A percentile compares a stretch with the other conserved stretches of the same genome.
Conservation (phyloP, 1,140 invertebrate genomes). For the Holcopasites calliopsidis region DNA sequence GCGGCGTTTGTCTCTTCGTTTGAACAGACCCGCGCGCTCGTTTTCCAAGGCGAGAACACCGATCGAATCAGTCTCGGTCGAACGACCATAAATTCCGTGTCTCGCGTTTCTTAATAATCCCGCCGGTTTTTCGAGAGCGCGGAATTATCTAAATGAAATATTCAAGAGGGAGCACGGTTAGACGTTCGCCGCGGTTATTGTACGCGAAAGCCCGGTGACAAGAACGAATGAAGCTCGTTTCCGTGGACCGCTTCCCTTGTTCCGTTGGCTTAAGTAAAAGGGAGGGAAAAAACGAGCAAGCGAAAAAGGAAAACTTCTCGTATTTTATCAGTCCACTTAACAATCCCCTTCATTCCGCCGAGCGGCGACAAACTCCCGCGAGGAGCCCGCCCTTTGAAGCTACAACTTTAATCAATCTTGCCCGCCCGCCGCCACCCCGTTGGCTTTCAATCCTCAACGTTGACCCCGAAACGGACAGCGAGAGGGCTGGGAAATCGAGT, state of each 20-base stretch:
- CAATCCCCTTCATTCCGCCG: conserved; percentile 41
- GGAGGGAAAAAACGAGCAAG: background rate
- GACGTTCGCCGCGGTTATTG: conserved; percentile 36
- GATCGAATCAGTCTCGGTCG: conserved; percentile 27
- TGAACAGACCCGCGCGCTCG: conserved; percentile 19
- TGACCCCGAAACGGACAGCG: background rate
- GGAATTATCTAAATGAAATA: conserved; percentile 61
- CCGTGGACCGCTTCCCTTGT: conserved; percentile 43
- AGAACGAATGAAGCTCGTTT: conserved; percentile 64
- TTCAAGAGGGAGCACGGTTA: conserved; percentile 50
- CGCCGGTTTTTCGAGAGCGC: conserved; percentile 44
- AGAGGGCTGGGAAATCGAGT: background rate
- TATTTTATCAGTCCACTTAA: conserved; percentile 50
- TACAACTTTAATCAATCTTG: conserved; percentile 45
- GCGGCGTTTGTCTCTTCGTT: conserved; percentile 25
- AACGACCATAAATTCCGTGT: conserved; percentile 49
- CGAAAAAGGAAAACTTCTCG: conserved; percentile 44
- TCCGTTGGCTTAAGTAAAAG: conserved; percentile 37
- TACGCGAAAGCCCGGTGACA: conserved; percentile 53
- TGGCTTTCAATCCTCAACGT: conserved; percentile 22
- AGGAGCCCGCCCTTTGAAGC: conserved; percentile 28
- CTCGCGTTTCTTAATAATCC: conserved; percentile 55
- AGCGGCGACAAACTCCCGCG: conserved; percentile 34
- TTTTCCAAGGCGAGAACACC: background rate
- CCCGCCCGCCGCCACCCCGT: background rate